These are phyloP conservation scores for Corythornis cristatus DNA, from an alignment of 2,113 vertebrate genomes.

Conservation along the genomic window DNA sequence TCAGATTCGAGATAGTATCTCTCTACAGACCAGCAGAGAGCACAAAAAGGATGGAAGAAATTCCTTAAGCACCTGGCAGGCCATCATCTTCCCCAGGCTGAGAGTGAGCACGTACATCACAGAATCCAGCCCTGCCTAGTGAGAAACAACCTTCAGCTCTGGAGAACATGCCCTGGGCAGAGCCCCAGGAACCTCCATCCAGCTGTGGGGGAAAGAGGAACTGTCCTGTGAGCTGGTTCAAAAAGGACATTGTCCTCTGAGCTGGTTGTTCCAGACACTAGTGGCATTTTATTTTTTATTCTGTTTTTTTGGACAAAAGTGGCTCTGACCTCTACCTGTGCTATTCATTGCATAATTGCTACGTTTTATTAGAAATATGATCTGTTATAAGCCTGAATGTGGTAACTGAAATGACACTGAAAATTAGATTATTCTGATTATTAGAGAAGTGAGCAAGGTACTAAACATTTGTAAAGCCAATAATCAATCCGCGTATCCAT, in stretches of 20 bases:
- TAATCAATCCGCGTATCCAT: constrained; percentile 82
- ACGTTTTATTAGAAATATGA: constrained; percentile 80
- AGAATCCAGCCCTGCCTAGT: not conserved
- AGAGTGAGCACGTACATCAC: not conserved
- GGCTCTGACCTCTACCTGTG: constrained; percentile 53
- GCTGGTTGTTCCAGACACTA: not conserved
- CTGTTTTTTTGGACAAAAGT: not conserved
- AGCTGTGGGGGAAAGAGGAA: not conserved
- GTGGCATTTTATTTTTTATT: not conserved
- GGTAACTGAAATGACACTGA: constrained; percentile 79
- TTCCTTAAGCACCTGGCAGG: constrained; percentile 26
- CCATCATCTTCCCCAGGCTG: constrained; percentile 42
- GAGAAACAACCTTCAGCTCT: not conserved
- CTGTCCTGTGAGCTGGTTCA: too few species aligned
- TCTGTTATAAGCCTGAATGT: constrained; percentile 79
- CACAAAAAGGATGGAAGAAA: constrained; percentile 26
- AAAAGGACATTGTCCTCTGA: too few species aligned
- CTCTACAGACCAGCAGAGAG: constrained; percentile 30
- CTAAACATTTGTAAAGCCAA: constrained; percentile 78
- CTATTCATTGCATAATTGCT: constrained; percentile 79
- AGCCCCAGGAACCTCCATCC: not conserved
- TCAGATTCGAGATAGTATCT: constrained; percentile 26
- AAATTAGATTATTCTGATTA: constrained; percentile 86
- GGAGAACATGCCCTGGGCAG: accelerated
- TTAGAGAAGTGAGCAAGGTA: constrained; percentile 80